A percentile compares a stretch with the other conserved stretches of the same genome.
Conservation (phyloP, 2,113 vertebrate genomes). For the Lagopus leucura region DNA sequence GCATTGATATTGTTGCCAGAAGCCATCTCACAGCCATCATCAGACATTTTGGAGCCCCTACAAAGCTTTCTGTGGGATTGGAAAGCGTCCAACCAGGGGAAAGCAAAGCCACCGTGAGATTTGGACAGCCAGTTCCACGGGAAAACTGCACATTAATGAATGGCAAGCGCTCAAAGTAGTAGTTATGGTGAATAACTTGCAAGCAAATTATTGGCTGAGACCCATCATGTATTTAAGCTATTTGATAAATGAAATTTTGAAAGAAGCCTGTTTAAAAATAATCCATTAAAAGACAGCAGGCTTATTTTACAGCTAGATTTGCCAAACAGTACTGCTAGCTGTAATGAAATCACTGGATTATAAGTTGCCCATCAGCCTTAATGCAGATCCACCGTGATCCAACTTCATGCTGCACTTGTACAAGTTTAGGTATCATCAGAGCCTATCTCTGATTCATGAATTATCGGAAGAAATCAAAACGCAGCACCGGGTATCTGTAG, state of each 20-base stretch:
- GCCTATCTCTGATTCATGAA: background rate
- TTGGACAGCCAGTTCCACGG: constrained; percentile 16
- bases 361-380: background rate
- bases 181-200: background rate
- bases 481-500: background rate
- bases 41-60: constrained; percentile 66
- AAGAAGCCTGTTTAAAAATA: background rate
- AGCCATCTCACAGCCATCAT: constrained; percentile 62
- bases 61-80: constrained; percentile 66
- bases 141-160: constrained; percentile 3
- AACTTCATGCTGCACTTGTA: background rate
- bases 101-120: constrained; percentile 33
- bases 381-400: background rate
- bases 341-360: background rate
- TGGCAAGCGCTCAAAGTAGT: background rate
- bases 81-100: constrained; percentile 34
- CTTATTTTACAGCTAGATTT: background rate
- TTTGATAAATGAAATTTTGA: background rate
- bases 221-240: background rate
- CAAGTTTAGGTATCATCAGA: background rate
- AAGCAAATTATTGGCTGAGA: background rate
- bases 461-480: background rate
- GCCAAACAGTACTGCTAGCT: background rate
- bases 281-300: background rate
- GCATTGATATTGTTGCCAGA: constrained; percentile 53